Percentiles rank a stretch among this genome's conserved stretches.
Evolutionary conservation across 1,140 invertebrate genomes (phyloP).

Genomic region (Cydia splendana): DNA sequence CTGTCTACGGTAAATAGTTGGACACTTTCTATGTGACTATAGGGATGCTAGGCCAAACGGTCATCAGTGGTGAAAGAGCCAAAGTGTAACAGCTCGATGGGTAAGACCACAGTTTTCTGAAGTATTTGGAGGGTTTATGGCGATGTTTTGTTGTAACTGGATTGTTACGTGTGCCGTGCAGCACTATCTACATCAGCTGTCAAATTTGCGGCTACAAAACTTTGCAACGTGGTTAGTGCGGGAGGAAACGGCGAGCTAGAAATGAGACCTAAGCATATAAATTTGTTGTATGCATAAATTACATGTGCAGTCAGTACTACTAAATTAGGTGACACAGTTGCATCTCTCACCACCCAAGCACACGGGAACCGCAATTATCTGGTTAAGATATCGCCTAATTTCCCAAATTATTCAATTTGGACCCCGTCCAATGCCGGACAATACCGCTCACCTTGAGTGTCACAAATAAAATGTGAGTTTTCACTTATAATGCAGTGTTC

Average conservation of each 20-base stretch:
- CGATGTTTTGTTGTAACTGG: too few species aligned
- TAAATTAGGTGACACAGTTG: background rate
- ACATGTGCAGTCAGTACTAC: background rate
- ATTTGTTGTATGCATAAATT: background rate
- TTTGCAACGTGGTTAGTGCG: too few species aligned
- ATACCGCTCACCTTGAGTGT: conserved; percentile 51
- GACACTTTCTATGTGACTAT: background rate
- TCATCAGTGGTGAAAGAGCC: too few species aligned
- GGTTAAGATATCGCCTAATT: conserved; percentile 36
- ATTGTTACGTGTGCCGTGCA: too few species aligned
- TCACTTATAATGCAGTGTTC: conserved; percentile 44
- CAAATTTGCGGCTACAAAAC: too few species aligned
- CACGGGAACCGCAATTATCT: background rate
- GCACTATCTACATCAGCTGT: too few species aligned
- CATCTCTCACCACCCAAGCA: conserved; percentile 5
- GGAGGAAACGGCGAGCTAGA: too few species aligned
- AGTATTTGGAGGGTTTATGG: too few species aligned
- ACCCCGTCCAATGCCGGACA: conserved; percentile 50
- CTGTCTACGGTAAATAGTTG: background rate
- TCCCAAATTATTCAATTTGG: conserved; percentile 54
- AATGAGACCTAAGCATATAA: too few species aligned
- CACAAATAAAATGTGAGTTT: conserved; percentile 55
- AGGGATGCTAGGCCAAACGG: too few species aligned
- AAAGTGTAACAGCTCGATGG: too few species aligned
- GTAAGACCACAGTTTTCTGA: too few species aligned